A percentile compares a stretch with the other conserved stretches of the same genome.
Conservation (phyloP, 2,113 vertebrate genomes). For the Coptodon rendalli region DNA sequence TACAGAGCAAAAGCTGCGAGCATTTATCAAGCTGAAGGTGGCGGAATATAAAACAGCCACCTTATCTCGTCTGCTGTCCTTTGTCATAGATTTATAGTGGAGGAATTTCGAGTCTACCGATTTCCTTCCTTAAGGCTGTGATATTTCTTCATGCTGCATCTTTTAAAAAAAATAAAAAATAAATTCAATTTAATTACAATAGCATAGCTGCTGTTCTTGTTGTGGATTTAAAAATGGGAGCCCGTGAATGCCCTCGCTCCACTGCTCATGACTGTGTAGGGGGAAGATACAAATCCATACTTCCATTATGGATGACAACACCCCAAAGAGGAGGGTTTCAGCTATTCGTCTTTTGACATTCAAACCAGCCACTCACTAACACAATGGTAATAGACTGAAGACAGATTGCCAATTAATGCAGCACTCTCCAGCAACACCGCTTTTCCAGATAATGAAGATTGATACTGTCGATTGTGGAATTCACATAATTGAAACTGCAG, state of each 20-base stretch:
- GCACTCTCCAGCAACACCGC: conserved; percentile 22
- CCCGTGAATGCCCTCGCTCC: background rate
- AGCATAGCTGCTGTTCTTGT: background rate
- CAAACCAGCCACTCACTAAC: conserved; percentile 38
- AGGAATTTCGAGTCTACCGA: conserved; percentile 40
- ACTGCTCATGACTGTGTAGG: background rate
- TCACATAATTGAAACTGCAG: conserved; percentile 19
- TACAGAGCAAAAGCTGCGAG: conserved; percentile 19
- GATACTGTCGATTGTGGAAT: conserved; percentile 22
- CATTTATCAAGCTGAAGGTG: conserved; percentile 55
- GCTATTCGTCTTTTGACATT: conserved; percentile 56
- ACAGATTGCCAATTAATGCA: conserved; percentile 54
- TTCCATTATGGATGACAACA: conserved; percentile 19
- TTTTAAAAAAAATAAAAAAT: background rate
- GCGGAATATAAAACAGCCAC: conserved; percentile 60
- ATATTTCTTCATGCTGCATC: conserved; percentile 19
- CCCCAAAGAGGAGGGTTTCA: conserved; percentile 5
- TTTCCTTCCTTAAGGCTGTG: conserved; percentile 22
- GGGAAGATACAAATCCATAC: conserved; percentile 5
- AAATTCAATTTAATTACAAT: conserved; percentile 26
- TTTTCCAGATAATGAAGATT: conserved; percentile 59
- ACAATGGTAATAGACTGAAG: conserved; percentile 54
- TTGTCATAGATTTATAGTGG: conserved; percentile 57
- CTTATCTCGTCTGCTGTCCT: conserved; percentile 48
- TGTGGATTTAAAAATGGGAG: conserved; percentile 11